Evolutionary conservation across 1,140 invertebrate genomes (phyloP), one percentile per base, ranked within the genome.

Genomic region (Schlechtendalia chinensis): DNA sequence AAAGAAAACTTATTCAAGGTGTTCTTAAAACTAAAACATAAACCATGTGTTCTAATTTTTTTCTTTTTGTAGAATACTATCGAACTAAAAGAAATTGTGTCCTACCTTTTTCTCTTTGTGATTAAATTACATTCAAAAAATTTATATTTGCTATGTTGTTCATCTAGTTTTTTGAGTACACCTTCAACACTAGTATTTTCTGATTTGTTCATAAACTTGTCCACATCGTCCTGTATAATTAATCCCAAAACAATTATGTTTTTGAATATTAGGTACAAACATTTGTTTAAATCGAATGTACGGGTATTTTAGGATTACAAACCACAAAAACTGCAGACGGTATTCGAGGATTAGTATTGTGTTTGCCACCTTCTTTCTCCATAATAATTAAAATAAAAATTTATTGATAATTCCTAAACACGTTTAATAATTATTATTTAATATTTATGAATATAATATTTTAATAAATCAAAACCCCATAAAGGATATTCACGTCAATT

Each of bases 101-200:
- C n/a, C 82, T 85, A 89, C 85, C 94, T 91, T 84, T 90, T 90
- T 82, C 92, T 91, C 84, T 96, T 96, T 59, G 91, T 91, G 82
- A 90, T 87, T 82, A 98, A 88, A 85, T 96, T 97, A 83, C 91
- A 92, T 87, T 98, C 97, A 93, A 98, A 97, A 85, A 96, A 96
- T 88, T 98, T 98, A 86, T 98, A 98, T 89, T 98, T 98, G 81
- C 91, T 91, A 87, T 96, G 94, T 85, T 93, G 92, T 84, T 98
- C 96, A 85, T 98, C 96, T 53, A 98, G 87, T 83, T 88, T 90
- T 84, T 91, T 91, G 58, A 98, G 87, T 17, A 96, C 96, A 85
- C 91, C 90, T 84, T 97, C 94, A 5, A 92, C 92, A 80, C 91
- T 91, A 83, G 90, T 89, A 84, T 95, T 95, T 85, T 96, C 95